Evolutionary conservation across 2,113 vertebrate species (phyloP), one percentile per base, ranked within the genome.

Genomic region (Vulpes lagopus): DNA sequence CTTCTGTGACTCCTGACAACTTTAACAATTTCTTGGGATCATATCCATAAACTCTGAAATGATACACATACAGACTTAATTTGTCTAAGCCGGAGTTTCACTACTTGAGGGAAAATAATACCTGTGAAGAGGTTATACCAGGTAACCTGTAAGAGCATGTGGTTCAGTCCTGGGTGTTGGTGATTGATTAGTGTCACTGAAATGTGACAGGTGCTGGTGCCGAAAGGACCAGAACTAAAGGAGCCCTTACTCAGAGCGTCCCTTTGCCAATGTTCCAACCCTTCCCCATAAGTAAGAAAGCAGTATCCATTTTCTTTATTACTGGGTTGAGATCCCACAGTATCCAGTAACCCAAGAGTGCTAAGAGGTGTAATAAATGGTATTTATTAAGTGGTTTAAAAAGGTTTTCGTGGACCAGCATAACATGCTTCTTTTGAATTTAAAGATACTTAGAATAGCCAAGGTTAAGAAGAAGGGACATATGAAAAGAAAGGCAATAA

Each of bases 401-500:
- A 79, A 86, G 43, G 11, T 43, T 94, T 90, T 92, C 60, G 51
- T 94, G 80, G 35, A 17, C 74, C 73, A 51, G 2, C 14, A 10
- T 20, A 16, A 59, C n/a, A 43, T 51, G n/a, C 55, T 91, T 53
- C 64, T 89, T 95, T 65, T 84, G 83, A 89, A 35, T 22, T 81
- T 81, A 91, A 57, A 95, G 64, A 38, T 86, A 20, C 53, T 95
- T 84, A 67, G 83, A 90, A 27, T 55, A 81, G 35, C 71, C 60
- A 86, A 65, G 25, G 11, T 32, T 62, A 38, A 91, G 60, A 43
- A 71, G 38, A 23, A 90, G 57, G 16, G 32, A 69, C 43, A 32
- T 89, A 85, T 73, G 71, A 89, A 60, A 92, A 87, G 91, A 91
- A 84, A 80, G 69, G 7, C n/a, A 43, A n/a, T 30, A 11, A 82